Evolutionary conservation across 53 echinoderm and acorn worm genomes (phyloP).

Genomic region (Apostichopus leukothele): DNA sequence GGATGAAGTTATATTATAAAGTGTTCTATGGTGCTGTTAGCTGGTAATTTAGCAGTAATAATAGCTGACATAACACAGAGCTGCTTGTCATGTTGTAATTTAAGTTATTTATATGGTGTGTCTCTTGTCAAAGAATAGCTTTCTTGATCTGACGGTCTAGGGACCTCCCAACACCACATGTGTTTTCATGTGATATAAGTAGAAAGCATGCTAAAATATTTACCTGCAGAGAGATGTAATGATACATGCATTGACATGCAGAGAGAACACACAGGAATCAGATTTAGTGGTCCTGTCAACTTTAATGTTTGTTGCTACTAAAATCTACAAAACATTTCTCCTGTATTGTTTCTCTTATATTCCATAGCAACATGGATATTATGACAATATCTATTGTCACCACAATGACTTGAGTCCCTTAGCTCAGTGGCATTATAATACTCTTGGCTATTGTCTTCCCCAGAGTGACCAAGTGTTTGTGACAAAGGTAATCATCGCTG

Average conservation of each 20-base stretch:
- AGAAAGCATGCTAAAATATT: background rate
- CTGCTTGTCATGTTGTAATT: no score
- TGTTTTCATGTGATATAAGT: background rate
- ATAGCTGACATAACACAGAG: no score
- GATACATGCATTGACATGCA: background rate
- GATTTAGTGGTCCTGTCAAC: background rate
- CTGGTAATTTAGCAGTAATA: no score
- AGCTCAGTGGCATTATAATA: background rate
- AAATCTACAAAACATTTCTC: background rate
- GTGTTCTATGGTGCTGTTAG: no score
- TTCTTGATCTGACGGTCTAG: background rate
- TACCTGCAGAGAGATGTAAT: background rate
- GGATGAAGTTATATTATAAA: no score
- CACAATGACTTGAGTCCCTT: background rate
- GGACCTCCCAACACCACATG: slow-evolving; percentile 7
- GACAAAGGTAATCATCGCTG: background rate
- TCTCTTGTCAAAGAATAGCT: background rate
- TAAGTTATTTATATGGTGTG: no score
- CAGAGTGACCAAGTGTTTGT: background rate
- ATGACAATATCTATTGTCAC: slow-evolving; percentile 6
- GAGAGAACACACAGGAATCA: background rate
- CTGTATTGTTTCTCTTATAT: background rate
- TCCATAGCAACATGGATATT: slow-evolving; percentile 14
- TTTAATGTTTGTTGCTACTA: background rate
- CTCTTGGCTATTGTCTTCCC: background rate